Base-by-base conservation (phyloP, 2,797 vertebrate genomes). In the Trachops cirrhosus region DNA sequence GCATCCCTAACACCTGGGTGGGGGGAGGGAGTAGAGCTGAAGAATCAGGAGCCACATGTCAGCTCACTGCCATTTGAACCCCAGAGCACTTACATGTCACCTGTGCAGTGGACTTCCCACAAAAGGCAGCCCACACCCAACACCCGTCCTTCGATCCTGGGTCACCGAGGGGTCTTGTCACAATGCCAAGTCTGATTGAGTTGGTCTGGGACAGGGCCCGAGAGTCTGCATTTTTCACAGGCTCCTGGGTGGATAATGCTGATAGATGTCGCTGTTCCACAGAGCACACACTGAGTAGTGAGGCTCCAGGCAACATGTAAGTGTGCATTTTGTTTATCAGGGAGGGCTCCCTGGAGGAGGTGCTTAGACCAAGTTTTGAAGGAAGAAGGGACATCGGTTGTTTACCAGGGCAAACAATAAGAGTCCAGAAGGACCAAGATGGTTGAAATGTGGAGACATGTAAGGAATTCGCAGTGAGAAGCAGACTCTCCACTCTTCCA, bases 261-360 rank as follows among this genome's bases (percentile, higher is more conserved):
- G 0, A 29, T 7, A 1, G 0, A 24, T 3, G 11, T 9, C 1
- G 1, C 10, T 59, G 14, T 41, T 84, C 22, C 64, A 64, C 2
- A 44, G 21, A 78, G 52, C 34, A 41, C 34, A 37, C 15, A 15
- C 70, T 6, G 37, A 57, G 22, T 1, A 11, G 19, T 9, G 21
- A 86, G 46, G 21, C 46, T 73, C 9, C 1, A 26, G 18, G 24
- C 32, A 41, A 12, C 6, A 1, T 19, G 2, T 6, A 57, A 70
- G 16, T 16, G 21, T 75, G 57, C 19, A 59, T 29, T 84, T 41
- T 74, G 1, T 11, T 50, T n/a, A 88, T 84, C 39, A 84, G n/a
- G 26, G 64, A 57, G 78, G 73, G 3, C 41, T 80, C 10, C 46
- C 4, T 34, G 16, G 70, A 32, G 37, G 64, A 71, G 37, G 57